phyloP scores from a whole-genome alignment of 2,888 invertebrate genomes.

The Acleris literana region DNA sequence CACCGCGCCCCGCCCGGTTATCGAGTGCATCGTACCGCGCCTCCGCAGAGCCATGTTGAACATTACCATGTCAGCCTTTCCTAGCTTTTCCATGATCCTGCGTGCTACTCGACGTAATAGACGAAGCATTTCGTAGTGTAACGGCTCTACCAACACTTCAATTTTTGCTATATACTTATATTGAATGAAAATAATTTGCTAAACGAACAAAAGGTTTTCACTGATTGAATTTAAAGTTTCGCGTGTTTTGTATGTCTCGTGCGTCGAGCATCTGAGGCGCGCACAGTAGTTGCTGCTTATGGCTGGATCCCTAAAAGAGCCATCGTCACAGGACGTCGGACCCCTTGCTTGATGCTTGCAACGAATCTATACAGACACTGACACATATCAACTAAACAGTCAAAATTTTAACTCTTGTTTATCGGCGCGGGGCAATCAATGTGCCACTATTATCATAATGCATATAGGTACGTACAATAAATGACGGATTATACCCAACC shows the following conservation, averaged over 20 bases:
- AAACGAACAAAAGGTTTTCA: too few species aligned
- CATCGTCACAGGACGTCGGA: conserved; percentile 42
- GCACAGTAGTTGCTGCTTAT: conserved; percentile 32
- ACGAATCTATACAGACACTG: conserved; percentile 41
- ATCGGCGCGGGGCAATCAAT: conserved; percentile 42
- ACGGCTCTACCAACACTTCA: too few species aligned
- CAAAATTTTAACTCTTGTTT: conserved; percentile 48
- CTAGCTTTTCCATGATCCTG: conserved; percentile 59
- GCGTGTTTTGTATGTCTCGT: neutral
- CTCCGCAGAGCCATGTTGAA: conserved; percentile 60
- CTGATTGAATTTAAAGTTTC: too few species aligned
- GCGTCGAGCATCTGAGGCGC: conserved; percentile 1
- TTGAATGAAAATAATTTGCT: too few species aligned
- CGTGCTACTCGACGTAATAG: conserved; percentile 57
- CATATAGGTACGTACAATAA: conserved; percentile 46
- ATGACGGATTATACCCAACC: conserved; percentile 51
- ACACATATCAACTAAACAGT: conserved; percentile 37
- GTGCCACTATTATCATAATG: conserved; percentile 53
- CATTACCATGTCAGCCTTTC: conserved; percentile 60
- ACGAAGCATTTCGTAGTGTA: conserved; percentile 57
- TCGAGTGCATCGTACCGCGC: conserved; percentile 64
- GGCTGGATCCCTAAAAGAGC: conserved; percentile 59
- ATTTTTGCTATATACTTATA: too few species aligned
- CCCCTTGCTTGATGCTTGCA: conserved; percentile 7
- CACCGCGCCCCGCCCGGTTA: conserved; percentile 48